A percentile compares a stretch with the other conserved stretches of the same genome.
These are phyloP conservation scores for Aromia moschata DNA, from an alignment of 2,888 invertebrate genomes.

Conservation along the genomic window DNA sequence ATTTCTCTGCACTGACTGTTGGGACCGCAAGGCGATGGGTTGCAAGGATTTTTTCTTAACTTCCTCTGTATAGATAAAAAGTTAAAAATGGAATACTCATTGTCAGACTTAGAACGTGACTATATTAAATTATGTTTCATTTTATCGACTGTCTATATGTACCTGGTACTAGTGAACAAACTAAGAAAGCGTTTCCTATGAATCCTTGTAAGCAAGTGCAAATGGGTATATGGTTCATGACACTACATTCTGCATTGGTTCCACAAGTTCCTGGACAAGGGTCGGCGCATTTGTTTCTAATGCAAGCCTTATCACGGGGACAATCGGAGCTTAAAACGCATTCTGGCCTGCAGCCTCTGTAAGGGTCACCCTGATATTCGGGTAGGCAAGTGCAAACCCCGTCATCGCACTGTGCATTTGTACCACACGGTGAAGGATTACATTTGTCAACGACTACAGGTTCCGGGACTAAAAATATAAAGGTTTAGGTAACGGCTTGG, in stretches of 20 bases:
- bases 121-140: too few relatives aligned
- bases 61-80: not conserved
- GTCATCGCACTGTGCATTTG: conserved; percentile 82
- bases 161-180: conserved; percentile 62
- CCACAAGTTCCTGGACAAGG: conserved; percentile 79
- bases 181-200: conserved; percentile 75
- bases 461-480: conserved; percentile 52
- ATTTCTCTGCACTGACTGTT: conserved; percentile 80
- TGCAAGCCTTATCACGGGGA: conserved; percentile 70
- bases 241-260: conserved; percentile 74
- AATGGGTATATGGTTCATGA: conserved; percentile 78
- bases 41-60: conserved; percentile 67
- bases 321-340: conserved; percentile 75
- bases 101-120: too few relatives aligned
- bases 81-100: not conserved
- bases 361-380: conserved; percentile 82
- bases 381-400: conserved; percentile 81
- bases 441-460: conserved; percentile 69
- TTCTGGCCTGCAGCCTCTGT: conserved; percentile 76
- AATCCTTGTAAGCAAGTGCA: conserved; percentile 75
- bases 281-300: conserved; percentile 72
- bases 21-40: conserved; percentile 79
- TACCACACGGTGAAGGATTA: conserved; percentile 83
- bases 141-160: conserved; percentile 15
- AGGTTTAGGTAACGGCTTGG: not conserved